phyloP scores from a whole-genome alignment of 2,797 vertebrate genomes.

The Siniperca obscura region DNA sequence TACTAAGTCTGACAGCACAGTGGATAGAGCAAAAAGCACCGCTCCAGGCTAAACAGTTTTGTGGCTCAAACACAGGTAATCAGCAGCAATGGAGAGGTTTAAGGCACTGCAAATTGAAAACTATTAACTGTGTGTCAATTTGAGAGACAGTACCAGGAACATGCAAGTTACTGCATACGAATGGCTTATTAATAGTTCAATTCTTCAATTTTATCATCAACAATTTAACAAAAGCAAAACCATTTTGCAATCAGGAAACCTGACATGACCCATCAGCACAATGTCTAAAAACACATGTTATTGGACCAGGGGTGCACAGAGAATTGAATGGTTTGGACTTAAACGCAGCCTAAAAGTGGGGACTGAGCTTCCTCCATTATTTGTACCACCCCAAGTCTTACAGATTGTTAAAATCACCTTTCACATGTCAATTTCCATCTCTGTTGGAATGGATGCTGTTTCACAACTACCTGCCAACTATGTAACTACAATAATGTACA shows the following conservation, averaged over 20 bases:
- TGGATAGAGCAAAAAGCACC: background rate
- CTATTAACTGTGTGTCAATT: background rate
- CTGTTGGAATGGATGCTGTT: background rate
- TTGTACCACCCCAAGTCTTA: background rate
- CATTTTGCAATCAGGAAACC: background rate
- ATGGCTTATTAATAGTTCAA: background rate
- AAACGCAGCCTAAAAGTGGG: background rate
- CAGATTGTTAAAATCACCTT: background rate
- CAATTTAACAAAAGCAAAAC: constrained; percentile 2
- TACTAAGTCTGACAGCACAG: constrained; percentile 1
- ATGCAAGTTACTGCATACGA: background rate
- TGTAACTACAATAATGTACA: background rate
- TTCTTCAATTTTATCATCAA: constrained; percentile 3
- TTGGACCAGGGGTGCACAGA: background rate
- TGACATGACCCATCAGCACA: background rate
- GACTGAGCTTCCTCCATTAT: background rate
- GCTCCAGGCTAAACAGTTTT: background rate
- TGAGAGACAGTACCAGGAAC: background rate
- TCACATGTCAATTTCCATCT: background rate
- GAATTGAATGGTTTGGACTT: background rate
- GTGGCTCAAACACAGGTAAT: background rate
- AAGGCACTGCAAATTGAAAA: background rate
- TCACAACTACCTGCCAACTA: constrained; percentile 5
- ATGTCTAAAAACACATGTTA: background rate
- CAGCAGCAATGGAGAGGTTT: background rate